Percentiles rank a stretch among this genome's conserved stretches.
Evolutionary conservation across 2,888 invertebrate species (phyloP).

Genomic region (Aphodius sticticus): DNA sequence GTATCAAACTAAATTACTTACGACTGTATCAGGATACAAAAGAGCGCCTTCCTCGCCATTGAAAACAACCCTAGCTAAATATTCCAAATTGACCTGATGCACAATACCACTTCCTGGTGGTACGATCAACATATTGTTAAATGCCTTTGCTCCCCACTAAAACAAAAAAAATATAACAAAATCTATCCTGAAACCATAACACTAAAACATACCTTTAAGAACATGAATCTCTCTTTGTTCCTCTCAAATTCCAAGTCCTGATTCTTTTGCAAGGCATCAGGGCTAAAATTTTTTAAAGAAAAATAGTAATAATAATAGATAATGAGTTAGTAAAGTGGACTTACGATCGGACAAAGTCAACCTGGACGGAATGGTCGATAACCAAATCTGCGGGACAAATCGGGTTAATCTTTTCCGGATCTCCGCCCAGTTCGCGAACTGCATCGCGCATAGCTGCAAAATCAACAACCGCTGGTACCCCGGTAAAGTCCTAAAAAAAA

Average conservation of each 20-base stretch:
- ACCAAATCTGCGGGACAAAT: conserved; percentile 97
- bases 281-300: conserved; percentile 64
- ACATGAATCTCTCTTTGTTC: conserved; percentile 94
- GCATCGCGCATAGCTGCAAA: conserved; percentile 99
- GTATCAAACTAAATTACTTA: conserved; percentile 44
- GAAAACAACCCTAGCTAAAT: conserved; percentile 91
- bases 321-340: conserved; percentile 35
- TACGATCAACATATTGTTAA: conserved; percentile 95
- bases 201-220: conserved; percentile 79
- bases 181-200: background rate
- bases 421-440: conserved; percentile 83
- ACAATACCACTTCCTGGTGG: conserved; percentile 99
- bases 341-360: conserved; percentile 85
- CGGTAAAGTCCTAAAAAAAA: conserved; percentile 83
- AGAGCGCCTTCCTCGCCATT: conserved; percentile 65
- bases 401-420: conserved; percentile 95
- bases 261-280: conserved; percentile 89
- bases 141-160: conserved; percentile 96
- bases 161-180: conserved; percentile 44
- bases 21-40: conserved; percentile 80
- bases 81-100: conserved; percentile 98
- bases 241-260: conserved; percentile 94
- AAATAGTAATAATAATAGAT: conserved; percentile 4
- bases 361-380: conserved; percentile 98
- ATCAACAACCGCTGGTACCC: conserved; percentile 98